Evolutionary conservation across 2,113 vertebrate species (phyloP), one percentile per base, ranked within the genome.

Genomic region (Phaetusa simplex): DNA sequence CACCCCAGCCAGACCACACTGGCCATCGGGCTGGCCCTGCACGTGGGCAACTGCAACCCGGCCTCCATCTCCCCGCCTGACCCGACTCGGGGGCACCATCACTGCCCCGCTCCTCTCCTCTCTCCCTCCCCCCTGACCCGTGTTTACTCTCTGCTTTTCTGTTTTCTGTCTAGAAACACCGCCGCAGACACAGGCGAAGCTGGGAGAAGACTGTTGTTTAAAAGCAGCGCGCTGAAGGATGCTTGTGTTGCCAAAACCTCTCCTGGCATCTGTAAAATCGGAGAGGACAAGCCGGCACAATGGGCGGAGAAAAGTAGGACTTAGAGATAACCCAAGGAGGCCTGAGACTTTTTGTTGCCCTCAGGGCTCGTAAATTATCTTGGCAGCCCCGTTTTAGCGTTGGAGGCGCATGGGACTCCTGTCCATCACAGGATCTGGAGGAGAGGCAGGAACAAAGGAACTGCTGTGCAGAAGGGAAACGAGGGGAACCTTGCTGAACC

Each of bases 21-120:
- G 20, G 15, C 34, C 47, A 1, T 5, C 2, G 2, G 21, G n/a
- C 78, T 14, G 3, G 32, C 13, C 49, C 26, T 5, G 2, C 0
- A 0, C 0, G 2, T 8, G 42, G n/a, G 7, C 58, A n/a, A 34
- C 38, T 15, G 55, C 19, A 20, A 0, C 5, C 20, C 0, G 0
- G 30, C 36, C 32, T 67, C 73, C 69, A 34, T 32, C 40, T 76
- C 52, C 16, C 19, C 4, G 9, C 24, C 17, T 29, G 27, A 53
- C 12, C 13, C 52, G 4, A 13, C 30, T 52, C 8, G 29, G 24
- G 2, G 1, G 4, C n/a, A 8, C 9, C 8, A 16, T 30, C 7
- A 36, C 32, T 12, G 34, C 38, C 22, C 34, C 7, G 8, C 36
- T 24, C 19, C 8, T 22, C 16, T 55, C 32, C 23, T 71, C 32